Evolutionary conservation across 2,888 invertebrate species (phyloP).

Genomic region (Tetragonula carbonaria): DNA sequence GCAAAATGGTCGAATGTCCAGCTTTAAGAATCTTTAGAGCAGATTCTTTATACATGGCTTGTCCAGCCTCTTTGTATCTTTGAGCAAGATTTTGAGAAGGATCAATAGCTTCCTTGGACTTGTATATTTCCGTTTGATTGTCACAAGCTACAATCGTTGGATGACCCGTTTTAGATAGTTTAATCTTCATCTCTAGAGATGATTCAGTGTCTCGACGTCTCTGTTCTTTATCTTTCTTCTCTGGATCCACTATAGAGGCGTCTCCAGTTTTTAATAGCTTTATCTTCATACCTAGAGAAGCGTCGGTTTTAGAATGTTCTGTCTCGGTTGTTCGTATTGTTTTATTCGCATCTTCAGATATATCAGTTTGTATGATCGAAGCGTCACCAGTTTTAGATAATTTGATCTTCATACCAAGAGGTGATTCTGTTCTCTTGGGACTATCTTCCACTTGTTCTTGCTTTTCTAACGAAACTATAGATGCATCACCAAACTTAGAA

Average conservation of each 20-base stretch:
- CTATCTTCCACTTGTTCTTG: constrained; percentile 63
- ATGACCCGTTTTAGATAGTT: constrained; percentile 80
- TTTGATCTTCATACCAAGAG: constrained; percentile 82
- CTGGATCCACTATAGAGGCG: constrained; percentile 67
- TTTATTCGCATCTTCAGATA: constrained; percentile 45
- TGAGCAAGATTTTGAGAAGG: constrained; percentile 53
- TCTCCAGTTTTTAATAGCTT: constrained; percentile 80
- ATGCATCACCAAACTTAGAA: constrained; percentile 79
- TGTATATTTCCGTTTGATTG: constrained; percentile 61
- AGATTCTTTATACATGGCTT: constrained; percentile 61
- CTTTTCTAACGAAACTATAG: constrained; percentile 76
- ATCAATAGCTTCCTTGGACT: constrained; percentile 58
- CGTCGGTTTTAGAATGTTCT: constrained; percentile 70
- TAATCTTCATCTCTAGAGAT: constrained; percentile 79
- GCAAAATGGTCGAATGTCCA: constrained; percentile 68
- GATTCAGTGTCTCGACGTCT: constrained; percentile 66
- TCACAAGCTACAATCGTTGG: constrained; percentile 79
- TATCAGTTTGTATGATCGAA: constrained; percentile 65
- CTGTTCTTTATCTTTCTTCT: constrained; percentile 72
- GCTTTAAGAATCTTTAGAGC: constrained; percentile 71
- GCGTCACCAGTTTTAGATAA: constrained; percentile 81
- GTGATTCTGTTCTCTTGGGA: constrained; percentile 78
- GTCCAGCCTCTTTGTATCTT: constrained; percentile 63
- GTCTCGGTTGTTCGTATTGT: constrained; percentile 29
- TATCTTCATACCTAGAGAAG: constrained; percentile 79